phyloP scores from a whole-genome alignment of 2,113 vertebrate species.

The Pangasianodon gigas region DNA sequence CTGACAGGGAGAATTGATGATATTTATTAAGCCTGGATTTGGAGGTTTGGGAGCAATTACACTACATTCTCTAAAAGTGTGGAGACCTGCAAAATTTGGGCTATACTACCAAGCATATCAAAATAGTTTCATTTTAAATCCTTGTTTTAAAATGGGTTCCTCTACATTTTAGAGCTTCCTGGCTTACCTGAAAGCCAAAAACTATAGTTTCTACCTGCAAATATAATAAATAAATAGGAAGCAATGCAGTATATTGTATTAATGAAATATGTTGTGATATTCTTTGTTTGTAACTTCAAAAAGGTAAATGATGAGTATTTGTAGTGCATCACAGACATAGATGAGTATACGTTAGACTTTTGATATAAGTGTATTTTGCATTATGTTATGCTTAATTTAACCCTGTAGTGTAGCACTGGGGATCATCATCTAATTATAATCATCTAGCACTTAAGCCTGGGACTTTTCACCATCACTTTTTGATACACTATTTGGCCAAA shows the following conservation, averaged over 20 bases:
- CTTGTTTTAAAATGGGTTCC: background rate
- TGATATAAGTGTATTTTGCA: background rate
- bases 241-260: background rate
- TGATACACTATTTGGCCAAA: no score
- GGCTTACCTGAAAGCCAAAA: background rate
- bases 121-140: background rate
- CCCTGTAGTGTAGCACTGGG: no score
- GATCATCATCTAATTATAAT: no score
- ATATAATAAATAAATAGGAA: background rate
- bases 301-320: background rate
- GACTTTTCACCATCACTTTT: no score
- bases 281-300: background rate
- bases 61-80: conserved; percentile 14
- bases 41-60: conserved; percentile 12
- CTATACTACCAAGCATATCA: background rate
- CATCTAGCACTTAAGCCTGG: no score
- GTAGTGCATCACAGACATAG: background rate
- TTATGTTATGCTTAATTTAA: background rate
- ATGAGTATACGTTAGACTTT: background rate
- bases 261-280: background rate
- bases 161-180: background rate
- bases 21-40: conserved; percentile 44
- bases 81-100: background rate
- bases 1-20: conserved; percentile 46
- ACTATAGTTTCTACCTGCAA: no score